Evolutionary conservation across 2,797 vertebrate species (phyloP).

Genomic region (Myotis findleyi): DNA sequence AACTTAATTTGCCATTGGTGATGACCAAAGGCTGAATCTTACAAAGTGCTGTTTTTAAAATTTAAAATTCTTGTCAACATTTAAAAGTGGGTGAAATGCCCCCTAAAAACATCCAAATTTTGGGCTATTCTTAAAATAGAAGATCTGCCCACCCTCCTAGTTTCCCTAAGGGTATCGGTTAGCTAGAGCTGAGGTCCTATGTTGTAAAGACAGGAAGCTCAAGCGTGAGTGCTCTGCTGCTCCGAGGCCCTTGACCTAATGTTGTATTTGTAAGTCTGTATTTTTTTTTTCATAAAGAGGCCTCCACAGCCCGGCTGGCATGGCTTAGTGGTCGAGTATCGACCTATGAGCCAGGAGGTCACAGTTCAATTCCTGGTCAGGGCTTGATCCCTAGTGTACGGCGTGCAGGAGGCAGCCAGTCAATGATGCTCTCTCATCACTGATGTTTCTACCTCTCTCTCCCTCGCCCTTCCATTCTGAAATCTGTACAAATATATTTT

Average conservation of each 20-base stretch:
- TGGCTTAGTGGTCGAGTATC: no score
- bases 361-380: no score
- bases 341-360: no score
- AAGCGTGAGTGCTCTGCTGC: background rate
- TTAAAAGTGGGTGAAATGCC: background rate
- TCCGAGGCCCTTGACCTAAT: background rate
- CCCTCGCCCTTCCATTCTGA: no score
- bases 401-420: no score
- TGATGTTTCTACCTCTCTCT: no score
- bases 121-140: background rate
- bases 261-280: background rate
- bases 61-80: slow-evolving; percentile 3
- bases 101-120: background rate
- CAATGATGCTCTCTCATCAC: no score
- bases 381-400: no score
- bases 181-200: background rate
- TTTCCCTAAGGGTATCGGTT: background rate
- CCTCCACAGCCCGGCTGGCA: no score
- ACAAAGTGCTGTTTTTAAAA: background rate
- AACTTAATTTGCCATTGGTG: background rate
- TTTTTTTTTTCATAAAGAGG: background rate
- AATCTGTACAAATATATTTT: background rate
- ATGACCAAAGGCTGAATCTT: background rate
- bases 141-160: background rate
- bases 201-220: background rate